Percentiles rank a stretch among this genome's conserved stretches.
phyloP scores from a whole-genome alignment of 2,888 invertebrate species.

The Escarpia spicata region DNA sequence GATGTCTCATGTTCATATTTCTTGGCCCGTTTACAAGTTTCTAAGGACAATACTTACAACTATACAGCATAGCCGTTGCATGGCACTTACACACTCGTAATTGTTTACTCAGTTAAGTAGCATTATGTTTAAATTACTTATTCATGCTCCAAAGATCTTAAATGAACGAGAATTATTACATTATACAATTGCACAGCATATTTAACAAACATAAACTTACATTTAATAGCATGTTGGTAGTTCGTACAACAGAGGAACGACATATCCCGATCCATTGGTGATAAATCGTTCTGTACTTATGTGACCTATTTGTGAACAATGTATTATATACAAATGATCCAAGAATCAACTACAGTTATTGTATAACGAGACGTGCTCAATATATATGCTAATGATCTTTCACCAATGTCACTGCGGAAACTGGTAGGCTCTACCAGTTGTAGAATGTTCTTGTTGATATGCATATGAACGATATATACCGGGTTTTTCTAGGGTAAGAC shows the following conservation, averaged over 20 bases:
- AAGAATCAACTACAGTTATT: not conserved
- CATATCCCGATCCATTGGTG: not conserved
- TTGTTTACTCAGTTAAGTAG: not conserved
- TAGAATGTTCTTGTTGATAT: not conserved
- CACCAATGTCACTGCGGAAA: not conserved
- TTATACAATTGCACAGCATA: not conserved
- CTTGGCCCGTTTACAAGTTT: not conserved
- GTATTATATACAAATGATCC: not conserved
- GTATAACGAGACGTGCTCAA: not conserved
- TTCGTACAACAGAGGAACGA: not conserved
- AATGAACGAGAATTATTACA: not conserved
- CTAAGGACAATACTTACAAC: not conserved
- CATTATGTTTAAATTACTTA: not conserved
- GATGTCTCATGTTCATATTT: not conserved
- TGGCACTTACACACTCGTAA: not conserved
- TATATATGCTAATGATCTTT: not conserved
- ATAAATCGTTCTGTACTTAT: not conserved
- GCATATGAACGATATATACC: not conserved
- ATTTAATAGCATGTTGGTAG: not conserved
- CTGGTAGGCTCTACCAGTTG: not conserved
- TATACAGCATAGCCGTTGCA: not conserved
- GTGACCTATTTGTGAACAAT: not conserved
- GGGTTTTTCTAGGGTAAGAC: not conserved
- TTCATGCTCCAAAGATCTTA: not conserved
- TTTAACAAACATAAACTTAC: not conserved